Percentiles rank a stretch among this genome's conserved stretches.
Conservation (phyloP, 2,797 vertebrate genomes). For the Smutsia temminckii region DNA sequence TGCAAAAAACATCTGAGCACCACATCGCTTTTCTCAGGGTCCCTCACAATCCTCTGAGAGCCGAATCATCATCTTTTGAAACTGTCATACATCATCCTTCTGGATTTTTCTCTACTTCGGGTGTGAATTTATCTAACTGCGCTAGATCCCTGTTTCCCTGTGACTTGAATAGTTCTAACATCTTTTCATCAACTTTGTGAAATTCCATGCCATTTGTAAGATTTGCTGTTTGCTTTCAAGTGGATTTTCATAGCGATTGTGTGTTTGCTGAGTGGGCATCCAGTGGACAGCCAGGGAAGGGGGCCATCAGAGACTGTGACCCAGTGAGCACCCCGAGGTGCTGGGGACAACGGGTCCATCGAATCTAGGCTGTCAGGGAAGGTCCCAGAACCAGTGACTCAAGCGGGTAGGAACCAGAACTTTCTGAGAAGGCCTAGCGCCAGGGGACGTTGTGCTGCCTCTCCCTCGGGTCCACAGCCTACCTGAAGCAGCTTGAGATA, state of each 20-base stretch:
- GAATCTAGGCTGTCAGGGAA: neutral
- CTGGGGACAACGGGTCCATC: neutral
- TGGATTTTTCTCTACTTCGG: neutral
- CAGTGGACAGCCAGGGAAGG: neutral
- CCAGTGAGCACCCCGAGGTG: neutral
- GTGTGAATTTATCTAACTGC: neutral
- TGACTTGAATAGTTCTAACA: neutral
- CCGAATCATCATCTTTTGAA: neutral
- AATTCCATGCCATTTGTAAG: neutral
- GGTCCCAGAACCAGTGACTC: neutral
- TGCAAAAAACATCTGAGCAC: neutral
- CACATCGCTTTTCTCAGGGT: neutral
- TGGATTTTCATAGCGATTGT: neutral
- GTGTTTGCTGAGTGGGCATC: neutral
- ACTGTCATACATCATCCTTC: neutral
- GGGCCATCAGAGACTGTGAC: neutral
- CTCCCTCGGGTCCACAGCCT: neutral
- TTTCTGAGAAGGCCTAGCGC: neutral
- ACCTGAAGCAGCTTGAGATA: neutral
- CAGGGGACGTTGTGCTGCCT: neutral
- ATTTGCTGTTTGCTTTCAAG: neutral
- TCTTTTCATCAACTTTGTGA: neutral
- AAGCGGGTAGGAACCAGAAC: neutral
- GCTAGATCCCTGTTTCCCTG: neutral
- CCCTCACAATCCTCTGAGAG: neutral